phyloP scores from a whole-genome alignment of 1,140 invertebrate genomes.

The Sitobion miscanthi region DNA sequence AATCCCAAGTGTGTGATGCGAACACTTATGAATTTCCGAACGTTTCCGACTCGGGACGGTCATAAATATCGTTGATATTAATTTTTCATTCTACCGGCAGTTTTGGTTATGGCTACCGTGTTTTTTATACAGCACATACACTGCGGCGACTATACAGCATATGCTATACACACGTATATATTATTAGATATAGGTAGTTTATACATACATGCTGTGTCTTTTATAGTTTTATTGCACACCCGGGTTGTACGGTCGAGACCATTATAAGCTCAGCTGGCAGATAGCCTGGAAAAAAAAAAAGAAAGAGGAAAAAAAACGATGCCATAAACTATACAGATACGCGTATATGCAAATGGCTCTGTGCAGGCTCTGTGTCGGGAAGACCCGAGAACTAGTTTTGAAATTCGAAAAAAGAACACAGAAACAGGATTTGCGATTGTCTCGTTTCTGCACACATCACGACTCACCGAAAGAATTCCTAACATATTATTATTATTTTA shows the following conservation, averaged over 20 bases:
- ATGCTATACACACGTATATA: not conserved
- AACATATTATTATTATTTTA: constrained; percentile 19
- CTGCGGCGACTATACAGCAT: not conserved
- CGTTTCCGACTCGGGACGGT: not conserved
- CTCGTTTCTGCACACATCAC: constrained; percentile 30
- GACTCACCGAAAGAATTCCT: not conserved
- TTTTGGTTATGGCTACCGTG: not conserved
- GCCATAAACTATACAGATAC: constrained; percentile 36
- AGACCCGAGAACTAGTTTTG: constrained; percentile 46
- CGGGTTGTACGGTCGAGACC: not conserved
- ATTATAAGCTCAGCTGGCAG: constrained; percentile 39
- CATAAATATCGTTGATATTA: constrained; percentile 1
- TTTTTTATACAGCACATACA: not conserved
- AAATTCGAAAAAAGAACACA: constrained; percentile 41
- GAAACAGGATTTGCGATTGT: constrained; percentile 47
- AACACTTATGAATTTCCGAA: not conserved
- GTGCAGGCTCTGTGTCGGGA: not conserved
- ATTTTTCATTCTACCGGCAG: not conserved
- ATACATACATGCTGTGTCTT: not conserved
- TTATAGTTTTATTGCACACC: constrained; percentile 13
- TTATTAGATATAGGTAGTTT: not conserved
- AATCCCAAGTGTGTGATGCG: not conserved
- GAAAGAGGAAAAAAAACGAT: not conserved
- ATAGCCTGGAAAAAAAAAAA: not conserved
- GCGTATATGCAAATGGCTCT: constrained; percentile 30